These are phyloP conservation scores for Hypomecis punctinalis DNA, from an alignment of 2,888 invertebrate genomes.

Conservation along the genomic window DNA sequence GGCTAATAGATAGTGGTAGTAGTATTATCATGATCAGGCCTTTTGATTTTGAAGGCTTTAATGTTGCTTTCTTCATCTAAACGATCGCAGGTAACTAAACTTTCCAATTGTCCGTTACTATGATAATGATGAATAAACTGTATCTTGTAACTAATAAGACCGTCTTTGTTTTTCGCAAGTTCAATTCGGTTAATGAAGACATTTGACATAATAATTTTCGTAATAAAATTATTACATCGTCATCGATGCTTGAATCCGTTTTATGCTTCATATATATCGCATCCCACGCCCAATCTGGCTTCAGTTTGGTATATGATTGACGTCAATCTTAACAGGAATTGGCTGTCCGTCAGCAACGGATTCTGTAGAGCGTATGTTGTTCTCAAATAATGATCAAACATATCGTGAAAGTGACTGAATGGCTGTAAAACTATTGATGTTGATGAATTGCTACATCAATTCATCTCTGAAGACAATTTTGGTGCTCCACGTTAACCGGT, in stretches of 20 bases:
- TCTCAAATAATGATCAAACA: neutral
- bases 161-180: neutral
- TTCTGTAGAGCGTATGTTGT: neutral
- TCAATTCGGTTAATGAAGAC: neutral
- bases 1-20: too few relatives aligned
- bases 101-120: too few relatives aligned
- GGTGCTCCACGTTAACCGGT: too few relatives aligned
- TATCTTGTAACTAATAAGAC: neutral
- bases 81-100: too few relatives aligned
- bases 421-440: too few relatives aligned
- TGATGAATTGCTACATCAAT: too few relatives aligned
- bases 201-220: neutral
- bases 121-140: neutral
- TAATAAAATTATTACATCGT: neutral
- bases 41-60: too few relatives aligned
- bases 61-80: too few relatives aligned
- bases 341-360: slow-evolving; percentile 13
- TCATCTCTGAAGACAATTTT: too few relatives aligned
- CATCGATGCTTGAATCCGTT: slow-evolving; percentile 10
- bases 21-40: too few relatives aligned
- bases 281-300: slow-evolving; percentile 26
- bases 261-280: slow-evolving; percentile 4
- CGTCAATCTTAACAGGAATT: slow-evolving; percentile 23
- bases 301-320: slow-evolving; percentile 21
- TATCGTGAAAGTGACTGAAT: neutral